A percentile compares a stretch with the other conserved stretches of the same genome.
Evolutionary conservation across 2,888 invertebrate genomes (phyloP).

Genomic region (Drosophila percnosoma): DNA sequence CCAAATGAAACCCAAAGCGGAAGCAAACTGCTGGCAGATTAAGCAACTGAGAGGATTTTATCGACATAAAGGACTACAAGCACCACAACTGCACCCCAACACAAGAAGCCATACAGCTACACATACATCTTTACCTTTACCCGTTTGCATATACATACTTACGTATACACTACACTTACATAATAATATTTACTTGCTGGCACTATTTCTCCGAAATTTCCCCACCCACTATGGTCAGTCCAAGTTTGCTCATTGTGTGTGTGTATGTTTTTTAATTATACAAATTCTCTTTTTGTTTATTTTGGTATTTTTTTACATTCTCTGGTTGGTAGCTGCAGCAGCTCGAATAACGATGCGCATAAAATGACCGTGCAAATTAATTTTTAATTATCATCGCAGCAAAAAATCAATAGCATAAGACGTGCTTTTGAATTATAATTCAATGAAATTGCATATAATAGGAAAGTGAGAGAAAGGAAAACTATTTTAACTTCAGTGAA

Average conservation of each 20-base stretch:
- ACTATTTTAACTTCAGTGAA: neutral
- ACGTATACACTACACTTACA: slow-evolving; percentile 7
- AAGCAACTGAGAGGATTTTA: slow-evolving; percentile 76
- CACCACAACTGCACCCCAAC: slow-evolving; percentile 15
- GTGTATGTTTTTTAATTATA: slow-evolving; percentile 69
- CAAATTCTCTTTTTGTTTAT: slow-evolving; percentile 54
- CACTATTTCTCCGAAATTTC: slow-evolving; percentile 11
- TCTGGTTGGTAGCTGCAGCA: slow-evolving; percentile 27
- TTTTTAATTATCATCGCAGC: slow-evolving; percentile 73
- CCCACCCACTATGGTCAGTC: slow-evolving; percentile 6
- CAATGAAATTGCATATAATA: slow-evolving; percentile 26
- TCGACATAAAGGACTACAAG: slow-evolving; percentile 61
- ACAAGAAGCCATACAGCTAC: slow-evolving; percentile 9
- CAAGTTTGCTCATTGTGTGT: slow-evolving; percentile 12
- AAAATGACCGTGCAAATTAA: slow-evolving; percentile 66
- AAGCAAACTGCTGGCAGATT: slow-evolving; percentile 75
- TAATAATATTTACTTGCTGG: slow-evolving; percentile 9
- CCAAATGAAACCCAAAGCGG: slow-evolving; percentile 76
- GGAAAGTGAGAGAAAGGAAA: slow-evolving; percentile 11
- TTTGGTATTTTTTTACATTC: slow-evolving; percentile 53
- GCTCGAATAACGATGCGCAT: slow-evolving; percentile 41
- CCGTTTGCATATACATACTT: slow-evolving; percentile 8
- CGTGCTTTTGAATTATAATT: slow-evolving; percentile 52
- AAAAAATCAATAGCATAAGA: slow-evolving; percentile 64
- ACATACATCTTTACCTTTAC: neutral